Conservation (phyloP, 1,140 invertebrate genomes). For the Brachionus paranguensis region DNA sequence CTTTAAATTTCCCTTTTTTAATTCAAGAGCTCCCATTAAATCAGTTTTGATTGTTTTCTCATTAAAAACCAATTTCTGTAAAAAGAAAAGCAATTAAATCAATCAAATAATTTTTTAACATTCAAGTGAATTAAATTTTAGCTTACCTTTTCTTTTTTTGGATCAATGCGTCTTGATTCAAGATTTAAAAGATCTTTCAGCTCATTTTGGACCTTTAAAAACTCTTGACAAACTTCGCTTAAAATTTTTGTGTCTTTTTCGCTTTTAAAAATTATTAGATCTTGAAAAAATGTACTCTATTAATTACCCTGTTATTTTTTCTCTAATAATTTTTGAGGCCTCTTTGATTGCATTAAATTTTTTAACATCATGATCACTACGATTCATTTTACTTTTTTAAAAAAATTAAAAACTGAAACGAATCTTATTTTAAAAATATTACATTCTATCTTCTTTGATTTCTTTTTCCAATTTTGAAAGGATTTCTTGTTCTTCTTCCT, state of each 20-base stretch:
- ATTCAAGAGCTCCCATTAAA: conserved; percentile 6
- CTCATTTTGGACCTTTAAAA: neutral
- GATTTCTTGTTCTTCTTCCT: neutral
- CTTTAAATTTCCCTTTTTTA: conserved; percentile 4
- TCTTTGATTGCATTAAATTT: conserved; percentile 24
- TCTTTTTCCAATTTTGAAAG: neutral
- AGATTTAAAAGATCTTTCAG: neutral
- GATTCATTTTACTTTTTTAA: neutral
- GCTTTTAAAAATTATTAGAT: neutral
- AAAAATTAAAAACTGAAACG: neutral
- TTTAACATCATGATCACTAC: neutral
- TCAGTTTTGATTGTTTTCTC: neutral
- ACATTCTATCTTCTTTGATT: neutral
- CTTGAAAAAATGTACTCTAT: neutral
- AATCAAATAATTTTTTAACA: neutral
- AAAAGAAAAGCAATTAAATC: neutral
- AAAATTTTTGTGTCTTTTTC: conserved; percentile 10
- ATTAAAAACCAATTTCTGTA: conserved; percentile 1
- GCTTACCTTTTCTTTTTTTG: neutral
- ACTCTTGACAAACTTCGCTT: neutral
- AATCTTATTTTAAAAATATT: neutral
- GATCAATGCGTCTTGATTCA: neutral
- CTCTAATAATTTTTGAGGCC: neutral
- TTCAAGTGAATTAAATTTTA: too few species aligned
- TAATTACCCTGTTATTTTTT: neutral